Percentiles rank a stretch among this genome's conserved stretches.
Conservation (phyloP, 2,797 vertebrate species). For the Heteromormyrus szaboi region DNA sequence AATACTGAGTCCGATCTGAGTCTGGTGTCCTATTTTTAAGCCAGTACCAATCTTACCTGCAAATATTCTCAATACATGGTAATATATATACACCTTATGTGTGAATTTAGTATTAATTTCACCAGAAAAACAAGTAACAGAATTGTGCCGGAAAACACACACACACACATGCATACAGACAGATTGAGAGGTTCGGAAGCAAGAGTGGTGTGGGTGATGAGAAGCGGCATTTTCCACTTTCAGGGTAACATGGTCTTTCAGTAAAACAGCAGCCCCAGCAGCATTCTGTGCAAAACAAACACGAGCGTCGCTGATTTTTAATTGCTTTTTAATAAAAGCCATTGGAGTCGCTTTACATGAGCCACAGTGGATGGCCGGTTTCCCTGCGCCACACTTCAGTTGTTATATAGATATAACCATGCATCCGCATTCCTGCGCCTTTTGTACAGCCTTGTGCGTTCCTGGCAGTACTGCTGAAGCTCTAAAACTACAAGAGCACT, state of each 20-base stretch:
- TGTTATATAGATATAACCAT: neutral
- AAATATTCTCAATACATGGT: neutral
- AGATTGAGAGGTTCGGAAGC: neutral
- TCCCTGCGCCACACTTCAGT: neutral
- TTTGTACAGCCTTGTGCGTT: neutral
- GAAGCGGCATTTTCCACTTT: constrained; percentile 4
- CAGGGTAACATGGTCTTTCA: neutral
- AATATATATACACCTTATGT: neutral
- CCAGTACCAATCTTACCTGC: neutral
- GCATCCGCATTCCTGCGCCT: neutral
- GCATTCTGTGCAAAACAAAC: neutral
- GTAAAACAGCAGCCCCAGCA: neutral
- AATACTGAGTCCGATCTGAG: neutral
- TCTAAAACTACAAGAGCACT: constrained; percentile 1
- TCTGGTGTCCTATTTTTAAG: neutral
- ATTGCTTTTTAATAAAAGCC: neutral
- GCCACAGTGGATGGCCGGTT: neutral
- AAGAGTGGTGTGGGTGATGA: constrained; percentile 3
- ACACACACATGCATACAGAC: neutral
- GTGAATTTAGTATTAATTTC: neutral
- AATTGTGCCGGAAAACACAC: neutral
- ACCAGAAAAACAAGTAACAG: neutral
- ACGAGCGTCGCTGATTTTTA: neutral
- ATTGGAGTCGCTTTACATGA: neutral
- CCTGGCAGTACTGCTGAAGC: neutral